Conservation (phyloP, 2,888 invertebrate genomes). For the Neuroscelio doddi region DNA sequence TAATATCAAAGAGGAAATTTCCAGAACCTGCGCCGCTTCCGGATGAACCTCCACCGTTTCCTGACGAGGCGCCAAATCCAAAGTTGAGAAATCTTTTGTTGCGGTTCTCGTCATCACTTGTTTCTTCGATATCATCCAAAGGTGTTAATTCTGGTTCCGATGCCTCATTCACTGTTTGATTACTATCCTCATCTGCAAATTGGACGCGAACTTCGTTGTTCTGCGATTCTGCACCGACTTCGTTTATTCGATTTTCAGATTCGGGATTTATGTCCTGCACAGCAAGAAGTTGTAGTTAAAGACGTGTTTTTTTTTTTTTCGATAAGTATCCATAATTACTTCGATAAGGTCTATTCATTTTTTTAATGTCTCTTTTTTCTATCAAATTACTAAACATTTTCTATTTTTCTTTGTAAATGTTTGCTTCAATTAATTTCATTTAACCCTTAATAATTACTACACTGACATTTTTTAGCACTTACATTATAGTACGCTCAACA, state of each 20-base stretch:
- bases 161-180: conserved; percentile 77
- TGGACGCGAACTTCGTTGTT: conserved; percentile 78
- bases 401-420: neutral
- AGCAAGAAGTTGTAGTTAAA: conserved; percentile 13
- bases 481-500: no score
- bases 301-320: neutral
- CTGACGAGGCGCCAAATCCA: conserved; percentile 72
- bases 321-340: no score
- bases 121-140: conserved; percentile 80
- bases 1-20: conserved; percentile 91
- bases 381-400: neutral
- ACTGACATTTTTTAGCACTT: no score
- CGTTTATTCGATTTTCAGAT: conserved; percentile 68
- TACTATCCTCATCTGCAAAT: conserved; percentile 73
- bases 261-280: conserved; percentile 67
- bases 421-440: no score
- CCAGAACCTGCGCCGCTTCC: conserved; percentile 81
- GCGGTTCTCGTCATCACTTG: conserved; percentile 85
- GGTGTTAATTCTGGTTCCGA: conserved; percentile 81
- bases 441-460: no score
- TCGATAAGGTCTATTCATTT: no score
- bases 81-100: conserved; percentile 87
- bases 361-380: neutral
- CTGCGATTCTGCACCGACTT: conserved; percentile 74
- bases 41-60: conserved; percentile 67